Evolutionary conservation across 2,888 invertebrate genomes (phyloP).

Genomic region (Homarus gammarus): DNA sequence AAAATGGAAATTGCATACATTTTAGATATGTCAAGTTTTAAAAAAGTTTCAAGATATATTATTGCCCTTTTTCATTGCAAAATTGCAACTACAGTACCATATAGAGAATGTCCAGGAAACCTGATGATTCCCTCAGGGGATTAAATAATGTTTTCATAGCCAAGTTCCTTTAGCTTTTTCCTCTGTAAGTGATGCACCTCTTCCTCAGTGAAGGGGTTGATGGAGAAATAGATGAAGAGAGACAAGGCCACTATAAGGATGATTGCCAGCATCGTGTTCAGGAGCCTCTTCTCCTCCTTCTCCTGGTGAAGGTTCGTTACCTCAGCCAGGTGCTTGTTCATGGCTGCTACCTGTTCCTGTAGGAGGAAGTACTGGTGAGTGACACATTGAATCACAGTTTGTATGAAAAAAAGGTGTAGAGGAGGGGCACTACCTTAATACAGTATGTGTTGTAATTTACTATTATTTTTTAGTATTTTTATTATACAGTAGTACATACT

Average conservation of each 20-base stretch:
- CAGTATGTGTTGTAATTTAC: not conserved
- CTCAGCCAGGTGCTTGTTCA: conserved; percentile 68
- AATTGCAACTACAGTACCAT: too few relatives aligned
- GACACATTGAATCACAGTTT: not conserved
- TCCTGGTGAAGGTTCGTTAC: conserved; percentile 75
- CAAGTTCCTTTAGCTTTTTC: conserved; percentile 51
- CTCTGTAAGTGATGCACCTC: conserved; percentile 63
- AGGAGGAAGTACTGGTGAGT: not conserved
- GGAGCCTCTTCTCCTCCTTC: conserved; percentile 58
- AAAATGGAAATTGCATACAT: too few relatives aligned
- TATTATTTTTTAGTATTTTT: too few relatives aligned
- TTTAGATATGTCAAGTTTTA: too few relatives aligned
- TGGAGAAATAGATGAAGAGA: conserved; percentile 74
- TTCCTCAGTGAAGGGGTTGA: conserved; percentile 75
- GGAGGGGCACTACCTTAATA: not conserved
- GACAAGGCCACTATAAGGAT: conserved; percentile 75
- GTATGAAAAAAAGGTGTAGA: not conserved
- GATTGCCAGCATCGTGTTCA: conserved; percentile 66
- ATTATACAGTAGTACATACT: too few relatives aligned
- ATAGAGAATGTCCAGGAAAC: too few relatives aligned
- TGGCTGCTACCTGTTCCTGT: conserved; percentile 60
- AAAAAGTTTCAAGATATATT: too few relatives aligned
- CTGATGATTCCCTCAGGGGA: too few relatives aligned
- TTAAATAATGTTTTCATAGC: conserved; percentile 52
- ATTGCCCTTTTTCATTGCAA: too few relatives aligned